A percentile compares a stretch with the other conserved stretches of the same genome.
phyloP scores from a whole-genome alignment of 2,797 vertebrate genomes.

The Chlorospingus semifuscus region DNA sequence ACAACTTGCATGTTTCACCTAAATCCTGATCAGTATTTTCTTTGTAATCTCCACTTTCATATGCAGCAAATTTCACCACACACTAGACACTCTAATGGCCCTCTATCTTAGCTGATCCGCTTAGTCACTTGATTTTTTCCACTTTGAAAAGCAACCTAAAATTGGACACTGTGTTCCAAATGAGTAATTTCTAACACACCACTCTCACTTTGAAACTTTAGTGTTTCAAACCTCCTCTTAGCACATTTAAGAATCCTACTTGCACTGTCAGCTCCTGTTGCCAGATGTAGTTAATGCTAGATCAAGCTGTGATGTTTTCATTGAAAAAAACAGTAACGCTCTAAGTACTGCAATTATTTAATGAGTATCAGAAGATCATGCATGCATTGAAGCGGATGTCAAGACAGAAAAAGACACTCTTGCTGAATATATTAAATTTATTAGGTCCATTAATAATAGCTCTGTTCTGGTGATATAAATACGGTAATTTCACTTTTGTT shows the following conservation, averaged over 20 bases:
- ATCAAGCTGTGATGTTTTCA: slow-evolving; percentile 15
- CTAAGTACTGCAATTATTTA: not conserved
- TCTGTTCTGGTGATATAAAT: not conserved
- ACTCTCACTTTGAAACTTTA: not conserved
- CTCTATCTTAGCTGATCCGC: not conserved
- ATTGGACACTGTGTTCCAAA: not conserved
- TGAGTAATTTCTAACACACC: not conserved
- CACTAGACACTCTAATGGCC: not conserved
- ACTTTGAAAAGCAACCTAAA: not conserved
- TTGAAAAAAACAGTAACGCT: not conserved
- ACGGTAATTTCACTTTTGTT: not conserved
- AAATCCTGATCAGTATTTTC: not conserved
- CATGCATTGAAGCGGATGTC: not conserved
- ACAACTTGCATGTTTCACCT: not conserved
- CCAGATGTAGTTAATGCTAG: not conserved
- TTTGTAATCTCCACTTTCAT: not conserved
- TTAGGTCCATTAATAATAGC: not conserved
- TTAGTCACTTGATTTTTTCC: not conserved
- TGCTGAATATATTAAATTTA: not conserved
- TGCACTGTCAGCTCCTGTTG: not conserved
- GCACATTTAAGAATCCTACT: not conserved
- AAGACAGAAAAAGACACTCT: not conserved
- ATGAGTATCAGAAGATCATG: not conserved
- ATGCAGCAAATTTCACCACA: not conserved
- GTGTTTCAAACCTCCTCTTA: not conserved